phyloP scores from a whole-genome alignment of 2,888 invertebrate genomes.

The Falcaria lacertinaria region DNA sequence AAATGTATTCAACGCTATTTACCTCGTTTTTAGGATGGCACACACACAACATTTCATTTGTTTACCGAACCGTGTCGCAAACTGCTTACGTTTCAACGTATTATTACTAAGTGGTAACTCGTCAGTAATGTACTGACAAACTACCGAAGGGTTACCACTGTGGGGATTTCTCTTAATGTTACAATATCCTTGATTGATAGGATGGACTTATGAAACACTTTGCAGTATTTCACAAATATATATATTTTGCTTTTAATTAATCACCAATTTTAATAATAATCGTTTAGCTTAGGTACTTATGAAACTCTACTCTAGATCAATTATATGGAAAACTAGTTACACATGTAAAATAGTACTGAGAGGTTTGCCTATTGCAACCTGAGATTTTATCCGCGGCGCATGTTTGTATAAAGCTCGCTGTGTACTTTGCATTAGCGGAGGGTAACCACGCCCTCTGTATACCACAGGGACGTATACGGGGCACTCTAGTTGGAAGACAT shows the following conservation, averaged over 20 bases:
- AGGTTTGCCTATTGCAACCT: conserved; percentile 7
- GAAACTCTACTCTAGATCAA: background rate
- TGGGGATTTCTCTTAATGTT: no score
- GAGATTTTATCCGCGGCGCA: conserved; percentile 20
- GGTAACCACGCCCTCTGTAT: conserved; percentile 20
- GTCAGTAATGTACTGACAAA: background rate
- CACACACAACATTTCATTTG: conserved; percentile 28
- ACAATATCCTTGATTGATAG: background rate
- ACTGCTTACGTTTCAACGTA: conserved; percentile 2
- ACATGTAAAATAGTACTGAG: background rate
- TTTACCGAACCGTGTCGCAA: conserved; percentile 19
- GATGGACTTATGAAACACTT: no score
- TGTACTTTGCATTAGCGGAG: conserved; percentile 35
- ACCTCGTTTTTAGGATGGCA: conserved; percentile 38
- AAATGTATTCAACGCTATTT: conserved; percentile 45
- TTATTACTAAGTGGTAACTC: no score
- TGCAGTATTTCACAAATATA: no score
- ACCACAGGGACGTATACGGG: conserved; percentile 14
- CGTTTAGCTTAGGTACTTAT: no score
- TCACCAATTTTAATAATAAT: no score
- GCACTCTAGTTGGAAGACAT: conserved; percentile 25
- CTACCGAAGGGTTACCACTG: background rate
- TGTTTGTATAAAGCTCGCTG: conserved; percentile 29
- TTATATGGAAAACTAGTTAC: conserved; percentile 2
- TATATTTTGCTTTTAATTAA: no score